phyloP scores from a whole-genome alignment of 2,888 invertebrate species.

The Chrysotoxum bicinctum region DNA sequence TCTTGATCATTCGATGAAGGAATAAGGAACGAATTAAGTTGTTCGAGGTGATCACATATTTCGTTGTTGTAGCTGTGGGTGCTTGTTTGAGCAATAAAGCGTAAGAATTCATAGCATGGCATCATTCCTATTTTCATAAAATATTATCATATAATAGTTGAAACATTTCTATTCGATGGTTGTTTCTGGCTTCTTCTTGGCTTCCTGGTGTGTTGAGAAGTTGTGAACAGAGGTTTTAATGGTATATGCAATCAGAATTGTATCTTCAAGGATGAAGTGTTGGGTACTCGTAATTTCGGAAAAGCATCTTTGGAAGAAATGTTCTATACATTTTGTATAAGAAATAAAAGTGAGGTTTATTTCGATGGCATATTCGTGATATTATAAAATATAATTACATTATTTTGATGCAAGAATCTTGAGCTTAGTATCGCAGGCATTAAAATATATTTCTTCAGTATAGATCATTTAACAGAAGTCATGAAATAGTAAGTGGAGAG shows the following conservation, averaged over 20 bases:
- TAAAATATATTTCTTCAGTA: no score
- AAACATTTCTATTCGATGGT: slow-evolving; percentile 54
- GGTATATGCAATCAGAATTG: background rate
- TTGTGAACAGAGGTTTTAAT: slow-evolving; percentile 7
- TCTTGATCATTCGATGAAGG: slow-evolving; percentile 56
- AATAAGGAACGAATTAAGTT: slow-evolving; percentile 38
- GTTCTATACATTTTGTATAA: background rate
- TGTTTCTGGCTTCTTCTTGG: background rate
- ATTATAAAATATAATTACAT: no score
- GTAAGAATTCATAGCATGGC: slow-evolving; percentile 33
- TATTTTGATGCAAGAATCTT: no score
- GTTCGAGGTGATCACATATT: background rate
- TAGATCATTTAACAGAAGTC: no score
- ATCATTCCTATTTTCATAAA: slow-evolving; percentile 16
- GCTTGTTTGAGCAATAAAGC: slow-evolving; percentile 17
- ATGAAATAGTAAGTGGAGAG: no score
- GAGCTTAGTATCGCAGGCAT: no score
- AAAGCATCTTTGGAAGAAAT: background rate
- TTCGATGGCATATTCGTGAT: no score
- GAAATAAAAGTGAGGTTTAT: no score
- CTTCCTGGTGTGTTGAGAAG: slow-evolving; percentile 16
- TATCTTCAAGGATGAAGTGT: background rate
- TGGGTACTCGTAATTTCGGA: background rate
- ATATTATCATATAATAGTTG: slow-evolving; percentile 55
- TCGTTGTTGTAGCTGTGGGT: background rate